Base-by-base conservation (phyloP, 2,888 invertebrate species). In the Ichneumoninae sp. region DNA sequence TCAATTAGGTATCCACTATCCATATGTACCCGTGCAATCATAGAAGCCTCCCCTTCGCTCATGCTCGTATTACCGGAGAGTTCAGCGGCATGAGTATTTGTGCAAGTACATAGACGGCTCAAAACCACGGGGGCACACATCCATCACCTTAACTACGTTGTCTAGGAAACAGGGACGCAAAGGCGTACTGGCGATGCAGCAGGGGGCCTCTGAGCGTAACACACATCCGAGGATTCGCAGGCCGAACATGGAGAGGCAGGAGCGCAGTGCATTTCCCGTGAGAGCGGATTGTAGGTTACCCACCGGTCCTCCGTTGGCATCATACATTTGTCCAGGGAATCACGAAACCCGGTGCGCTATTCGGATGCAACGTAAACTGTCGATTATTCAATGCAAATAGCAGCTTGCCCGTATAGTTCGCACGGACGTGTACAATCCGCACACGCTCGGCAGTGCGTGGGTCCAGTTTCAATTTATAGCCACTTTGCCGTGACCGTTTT, bases 371-470 rank as follows among this genome's bases (percentile, higher is more conserved):
- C 70, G 84, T 66, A 81, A 84, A 84, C 81, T 71, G 75, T 75
- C 84, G 78, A 81, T 81, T 81, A 84, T 84, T 84, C 81, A 75
- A 78, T 78, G 78, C 84, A 81, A 84, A 69, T 75, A 81, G 62
- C 26, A 10, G 68, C 26, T 16, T 33, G 47, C 47, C 13, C 30
- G 60, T 40, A 60, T 19, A 60, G 52, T 52, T 33, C 70, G 30
- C 26, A 33, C 60, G 19, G 7, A 30, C 44, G 57, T 40, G 47
- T 50, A 57, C 16, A 40, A 22, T 68, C 33, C 44, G 44, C 40
- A 19, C 22, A 10, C 50, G 10, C 4, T 19, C 33, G 19, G 50
- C 33, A 62, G 36, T 7, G 60, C 36, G 68, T 44, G 47, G 8
- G 30, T 33, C 47, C 78, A 68, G 26, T 33, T 44, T 50, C 77